Evolutionary conservation across 2,888 invertebrate genomes (phyloP), one percentile per base, ranked within the genome.

Genomic region (Gymnoscelis rufifasciata): DNA sequence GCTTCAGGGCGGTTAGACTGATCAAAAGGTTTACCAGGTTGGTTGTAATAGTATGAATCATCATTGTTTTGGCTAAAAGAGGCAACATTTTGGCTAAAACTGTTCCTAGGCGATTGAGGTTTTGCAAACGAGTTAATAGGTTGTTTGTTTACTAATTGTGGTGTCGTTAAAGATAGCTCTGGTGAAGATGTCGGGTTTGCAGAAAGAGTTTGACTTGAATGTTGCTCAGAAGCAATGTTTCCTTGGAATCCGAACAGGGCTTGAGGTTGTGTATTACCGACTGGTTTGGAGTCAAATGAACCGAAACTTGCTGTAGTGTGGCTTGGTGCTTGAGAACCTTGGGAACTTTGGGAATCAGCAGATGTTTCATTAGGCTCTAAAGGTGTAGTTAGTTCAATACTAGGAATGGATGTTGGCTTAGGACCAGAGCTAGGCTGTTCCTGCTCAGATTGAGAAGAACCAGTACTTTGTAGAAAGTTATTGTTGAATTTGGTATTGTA

Each of bases 41-140:
- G 70, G 27, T 72, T 74, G 52, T 83, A 83, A 51, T 72, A 65
- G 44, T 83, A 83, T 8, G 79, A 74, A 44, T 72, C 52, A 47
- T 78, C 73, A 33, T 52, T 43, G 1, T 57, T 64, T 47, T 71
- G 70, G 33, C 44, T 60, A 7, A 59, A 58, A 24, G 56, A 49
- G 27, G 72, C 67, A 27, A 59, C 49, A 28, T 42, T 46, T 48
- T 45, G 45, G 3, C 4, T 13, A 14, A 43, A 30, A 28, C 29
- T 14, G 13, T 43, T 51, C 46, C 51, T 43, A 19, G 40, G 7
- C 2, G 27, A 37, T 7, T 52, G 47, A 7, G 42, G 37, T 13
- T 43, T 50, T 1, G 1, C n/a, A 40, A 33, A 41, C 0, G 13
- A 10, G 10, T 30, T 3, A 19, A n/a, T n/a, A n/a, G n/a, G n/a